Percentiles rank a stretch among this genome's conserved stretches.
phyloP scores from a whole-genome alignment of 1,140 invertebrate genomes.

The Neodiprion fabricii region DNA sequence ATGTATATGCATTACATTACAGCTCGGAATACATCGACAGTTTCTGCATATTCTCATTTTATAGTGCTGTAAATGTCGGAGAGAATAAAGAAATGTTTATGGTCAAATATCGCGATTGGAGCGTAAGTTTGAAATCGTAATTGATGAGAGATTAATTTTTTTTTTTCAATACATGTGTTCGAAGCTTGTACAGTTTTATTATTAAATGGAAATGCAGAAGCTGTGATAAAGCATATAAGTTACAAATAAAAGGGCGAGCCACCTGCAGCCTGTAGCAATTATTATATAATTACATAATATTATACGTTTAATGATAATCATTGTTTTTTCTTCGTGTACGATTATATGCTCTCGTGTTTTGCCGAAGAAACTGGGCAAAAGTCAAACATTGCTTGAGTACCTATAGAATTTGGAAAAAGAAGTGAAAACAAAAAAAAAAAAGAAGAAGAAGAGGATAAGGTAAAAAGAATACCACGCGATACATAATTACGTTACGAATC shows the following conservation, averaged over 20 bases:
- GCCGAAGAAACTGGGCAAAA: not conserved
- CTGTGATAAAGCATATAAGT: not conserved
- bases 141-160: no score
- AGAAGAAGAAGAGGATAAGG: no score
- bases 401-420: constrained; percentile 13
- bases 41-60: constrained; percentile 14
- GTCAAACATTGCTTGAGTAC: constrained; percentile 31
- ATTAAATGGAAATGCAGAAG: not conserved
- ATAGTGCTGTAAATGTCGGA: constrained; percentile 18
- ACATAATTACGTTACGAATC: constrained; percentile 29
- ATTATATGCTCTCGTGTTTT: not conserved
- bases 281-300: constrained; percentile 20
- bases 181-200: not conserved
- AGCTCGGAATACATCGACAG: not conserved
- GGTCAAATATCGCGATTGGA: no score
- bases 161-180: not conserved
- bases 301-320: constrained; percentile 32
- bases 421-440: no score
- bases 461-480: constrained; percentile 21
- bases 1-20: not conserved
- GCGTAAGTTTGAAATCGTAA: no score
- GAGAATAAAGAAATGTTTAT: not conserved
- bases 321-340: not conserved
- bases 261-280: not conserved
- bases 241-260: not conserved